These are phyloP conservation scores for Epistrophe eligans DNA, from an alignment of 2,888 invertebrate genomes.

Conservation along the genomic window DNA sequence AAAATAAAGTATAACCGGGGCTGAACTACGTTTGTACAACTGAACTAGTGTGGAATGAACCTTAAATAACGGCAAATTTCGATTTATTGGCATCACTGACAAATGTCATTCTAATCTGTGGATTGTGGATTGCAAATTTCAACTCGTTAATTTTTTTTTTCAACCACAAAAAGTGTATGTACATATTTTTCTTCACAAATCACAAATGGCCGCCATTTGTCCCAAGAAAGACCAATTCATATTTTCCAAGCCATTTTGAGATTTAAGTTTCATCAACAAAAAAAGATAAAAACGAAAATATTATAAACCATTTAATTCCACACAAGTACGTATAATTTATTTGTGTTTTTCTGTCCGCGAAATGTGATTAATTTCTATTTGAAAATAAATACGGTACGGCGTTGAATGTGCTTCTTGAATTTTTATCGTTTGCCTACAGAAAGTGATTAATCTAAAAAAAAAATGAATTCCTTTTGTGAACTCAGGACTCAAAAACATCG, in stretches of 20 bases:
- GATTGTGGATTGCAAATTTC: not conserved
- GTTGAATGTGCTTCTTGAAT: conserved; percentile 25
- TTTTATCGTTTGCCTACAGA: conserved; percentile 6
- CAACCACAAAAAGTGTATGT: conserved; percentile 12
- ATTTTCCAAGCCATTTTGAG: conserved; percentile 1
- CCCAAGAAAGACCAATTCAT: not conserved
- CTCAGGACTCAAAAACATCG: not conserved
- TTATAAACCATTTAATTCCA: conserved; percentile 19
- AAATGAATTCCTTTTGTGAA: conserved; percentile 15
- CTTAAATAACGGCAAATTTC: not conserved
- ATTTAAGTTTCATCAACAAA: not conserved
- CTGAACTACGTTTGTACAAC: too few species aligned
- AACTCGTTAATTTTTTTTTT: not conserved
- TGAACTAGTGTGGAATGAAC: not conserved
- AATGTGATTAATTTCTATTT: conserved; percentile 35
- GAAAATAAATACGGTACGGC: not conserved
- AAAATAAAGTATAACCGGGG: too few species aligned
- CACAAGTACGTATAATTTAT: conserved; percentile 66
- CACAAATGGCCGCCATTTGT: conserved; percentile 43
- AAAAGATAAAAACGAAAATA: not conserved
- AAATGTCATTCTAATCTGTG: conserved; percentile 8
- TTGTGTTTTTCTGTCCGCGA: conserved; percentile 60
- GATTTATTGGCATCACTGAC: not conserved
- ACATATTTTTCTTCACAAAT: conserved; percentile 31
- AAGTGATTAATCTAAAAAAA: conserved; percentile 18